Evolutionary conservation across 2,888 invertebrate species (phyloP).

Genomic region (Elmis aenea): DNA sequence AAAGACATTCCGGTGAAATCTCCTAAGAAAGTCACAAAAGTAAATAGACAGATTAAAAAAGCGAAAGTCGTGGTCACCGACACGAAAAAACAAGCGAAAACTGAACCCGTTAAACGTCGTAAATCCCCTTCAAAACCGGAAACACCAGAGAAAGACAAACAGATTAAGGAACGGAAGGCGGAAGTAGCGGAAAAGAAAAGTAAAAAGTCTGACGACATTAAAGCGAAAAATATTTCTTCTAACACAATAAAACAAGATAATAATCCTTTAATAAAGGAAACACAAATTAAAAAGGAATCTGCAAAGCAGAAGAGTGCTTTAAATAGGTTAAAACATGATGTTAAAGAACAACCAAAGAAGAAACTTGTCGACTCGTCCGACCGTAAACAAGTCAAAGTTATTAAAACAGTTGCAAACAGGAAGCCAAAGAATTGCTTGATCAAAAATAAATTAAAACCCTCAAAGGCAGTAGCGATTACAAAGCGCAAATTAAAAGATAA

Average conservation of each 20-base stretch:
- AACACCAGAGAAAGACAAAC: conserved; percentile 14
- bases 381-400: conserved; percentile 14
- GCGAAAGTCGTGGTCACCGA: conserved; percentile 9
- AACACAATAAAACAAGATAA: conserved; percentile 1
- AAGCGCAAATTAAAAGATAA: conserved; percentile 11
- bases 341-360: conserved; percentile 16
- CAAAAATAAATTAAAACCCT: conserved; percentile 31
- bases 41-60: conserved; percentile 7
- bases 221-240: conserved; percentile 1
- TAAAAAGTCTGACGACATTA: conserved; percentile 14
- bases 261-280: conserved; percentile 6
- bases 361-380: conserved; percentile 8
- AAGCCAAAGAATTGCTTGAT: conserved; percentile 25
- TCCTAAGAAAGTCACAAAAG: conserved; percentile 11
- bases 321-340: conserved; percentile 12
- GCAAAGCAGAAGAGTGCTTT: neutral
- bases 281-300: conserved; percentile 1
- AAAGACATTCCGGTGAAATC: conserved; percentile 7
- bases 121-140: conserved; percentile 17
- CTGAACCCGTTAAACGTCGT: conserved; percentile 13
- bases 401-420: conserved; percentile 20
- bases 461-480: conserved; percentile 16
- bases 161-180: conserved; percentile 12
- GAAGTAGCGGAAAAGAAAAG: conserved; percentile 15
- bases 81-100: conserved; percentile 11